Conservation (phyloP, 2,888 invertebrate genomes). For the Stomorhina lunata region DNA sequence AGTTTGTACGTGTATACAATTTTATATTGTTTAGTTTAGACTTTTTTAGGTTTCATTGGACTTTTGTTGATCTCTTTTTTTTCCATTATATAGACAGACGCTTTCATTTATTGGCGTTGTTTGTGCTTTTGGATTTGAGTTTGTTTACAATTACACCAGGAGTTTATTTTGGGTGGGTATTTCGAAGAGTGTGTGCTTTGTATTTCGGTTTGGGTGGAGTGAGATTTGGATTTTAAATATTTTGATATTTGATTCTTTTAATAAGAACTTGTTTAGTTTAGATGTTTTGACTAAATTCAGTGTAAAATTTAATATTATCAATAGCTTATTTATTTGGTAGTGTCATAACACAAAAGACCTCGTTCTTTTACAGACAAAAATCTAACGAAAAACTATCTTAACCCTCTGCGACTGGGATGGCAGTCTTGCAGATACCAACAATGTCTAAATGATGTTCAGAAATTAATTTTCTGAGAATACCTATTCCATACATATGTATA, state of each 20-base stretch:
- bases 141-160: constrained; percentile 11
- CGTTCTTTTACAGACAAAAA: no score
- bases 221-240: not conserved
- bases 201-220: not conserved
- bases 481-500: no score
- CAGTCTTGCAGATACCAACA: no score
- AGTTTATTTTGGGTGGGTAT: constrained; percentile 28
- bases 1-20: constrained; percentile 59
- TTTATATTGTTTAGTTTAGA: constrained; percentile 23
- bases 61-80: constrained; percentile 35
- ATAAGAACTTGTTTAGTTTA: no score
- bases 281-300: no score
- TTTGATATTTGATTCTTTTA: not conserved
- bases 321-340: no score
- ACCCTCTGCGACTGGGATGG: no score
- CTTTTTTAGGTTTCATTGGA: constrained; percentile 1
- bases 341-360: no score
- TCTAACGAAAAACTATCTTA: no score
- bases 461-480: no score
- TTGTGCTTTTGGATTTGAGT: not conserved
- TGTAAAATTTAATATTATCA: no score
- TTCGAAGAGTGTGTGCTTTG: not conserved
- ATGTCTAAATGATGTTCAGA: no score
- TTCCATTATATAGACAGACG: constrained; percentile 48
- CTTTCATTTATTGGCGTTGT: constrained; percentile 11